Evolutionary conservation across 2,888 invertebrate genomes (phyloP), one percentile per base, ranked within the genome.

Genomic region (Carterocephalus palaemon): DNA sequence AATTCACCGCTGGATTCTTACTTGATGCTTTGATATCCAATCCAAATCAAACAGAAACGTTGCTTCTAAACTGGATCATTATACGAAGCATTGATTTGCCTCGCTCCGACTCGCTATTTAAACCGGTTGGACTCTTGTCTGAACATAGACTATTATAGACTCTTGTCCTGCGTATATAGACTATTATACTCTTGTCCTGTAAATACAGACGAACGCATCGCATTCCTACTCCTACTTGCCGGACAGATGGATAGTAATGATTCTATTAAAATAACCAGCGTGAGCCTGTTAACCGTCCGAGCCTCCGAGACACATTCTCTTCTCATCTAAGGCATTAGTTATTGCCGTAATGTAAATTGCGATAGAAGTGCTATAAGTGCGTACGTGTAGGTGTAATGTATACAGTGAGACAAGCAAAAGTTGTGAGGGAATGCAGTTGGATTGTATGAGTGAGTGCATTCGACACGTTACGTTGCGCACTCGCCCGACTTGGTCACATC

Each of bases 91-190:
- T 75, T 71, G 74, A 76, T 76, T 72, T 55, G 51, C 52, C 55
- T 52, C 67, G 62, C 65, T 42, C 45, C 63, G 64, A 62, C 66
- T 70, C 62, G 71, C 69, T 66, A 68, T 72, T 64, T 64, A 63
- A 76, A 80, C 77, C 77, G 78, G 77, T 77, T 67, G 54, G 47
- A 51, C 59, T 52, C 58, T 67, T 62, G 66, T 63, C 67, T 66
- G 64, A 67, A 68, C 56, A 61, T 68, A 65, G 62, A 66, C 58
- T 56, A 64, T 64, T 64, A 57, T 52, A 54, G 53, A 52, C 52
- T 48, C 52, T 52, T 51, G 49, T 47, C 45, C 49, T 47, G 49
- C 49, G 51, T 51, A 52, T 49, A 53, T 47, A 38, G 46, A 24
- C n/a, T n/a, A n/a, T n/a, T 52, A 54, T 52, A 52, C 52, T 48